These are phyloP conservation scores for Lasius fuliginosus DNA, from an alignment of 2,888 invertebrate genomes.

Conservation along the genomic window DNA sequence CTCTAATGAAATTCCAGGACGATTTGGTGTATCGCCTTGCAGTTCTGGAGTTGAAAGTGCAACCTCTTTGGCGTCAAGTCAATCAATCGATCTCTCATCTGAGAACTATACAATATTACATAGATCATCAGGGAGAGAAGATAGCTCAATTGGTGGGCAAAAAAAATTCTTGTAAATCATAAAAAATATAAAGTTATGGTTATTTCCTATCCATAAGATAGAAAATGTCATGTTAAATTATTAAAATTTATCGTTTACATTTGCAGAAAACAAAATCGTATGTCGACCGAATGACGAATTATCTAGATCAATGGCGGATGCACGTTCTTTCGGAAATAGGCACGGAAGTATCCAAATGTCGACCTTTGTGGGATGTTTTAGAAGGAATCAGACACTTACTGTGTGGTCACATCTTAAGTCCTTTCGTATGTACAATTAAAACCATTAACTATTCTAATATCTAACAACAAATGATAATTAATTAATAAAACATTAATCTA, in stretches of 20 bases:
- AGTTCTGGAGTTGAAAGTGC: slow-evolving; percentile 91
- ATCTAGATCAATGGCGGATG: slow-evolving; percentile 90
- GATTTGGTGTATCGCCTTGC: slow-evolving; percentile 92
- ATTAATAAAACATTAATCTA: slow-evolving; percentile 3
- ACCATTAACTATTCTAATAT: not conserved
- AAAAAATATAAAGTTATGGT: slow-evolving; percentile 55
- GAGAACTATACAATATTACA: slow-evolving; percentile 92
- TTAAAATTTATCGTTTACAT: slow-evolving; percentile 5
- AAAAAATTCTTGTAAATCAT: not conserved
- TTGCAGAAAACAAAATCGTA: slow-evolving; percentile 88
- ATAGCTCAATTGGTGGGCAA: slow-evolving; percentile 90
- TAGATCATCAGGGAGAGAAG: slow-evolving; percentile 91
- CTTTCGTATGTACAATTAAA: slow-evolving; percentile 87
- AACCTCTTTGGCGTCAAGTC: slow-evolving; percentile 91
- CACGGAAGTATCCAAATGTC: slow-evolving; percentile 90
- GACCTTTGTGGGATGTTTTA: slow-evolving; percentile 91
- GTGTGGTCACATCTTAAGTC: slow-evolving; percentile 90
- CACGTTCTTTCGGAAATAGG: slow-evolving; percentile 90
- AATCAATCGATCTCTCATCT: slow-evolving; percentile 92
- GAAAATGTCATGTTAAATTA: not conserved
- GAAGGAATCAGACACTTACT: slow-evolving; percentile 89
- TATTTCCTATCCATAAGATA: not conserved
- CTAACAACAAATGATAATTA: not conserved
- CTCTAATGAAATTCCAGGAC: slow-evolving; percentile 90
- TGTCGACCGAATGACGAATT: slow-evolving; percentile 88